Evolutionary conservation across 2,113 vertebrate genomes (phyloP), one percentile per base, ranked within the genome.

Genomic region (Patagioenas fasciata): DNA sequence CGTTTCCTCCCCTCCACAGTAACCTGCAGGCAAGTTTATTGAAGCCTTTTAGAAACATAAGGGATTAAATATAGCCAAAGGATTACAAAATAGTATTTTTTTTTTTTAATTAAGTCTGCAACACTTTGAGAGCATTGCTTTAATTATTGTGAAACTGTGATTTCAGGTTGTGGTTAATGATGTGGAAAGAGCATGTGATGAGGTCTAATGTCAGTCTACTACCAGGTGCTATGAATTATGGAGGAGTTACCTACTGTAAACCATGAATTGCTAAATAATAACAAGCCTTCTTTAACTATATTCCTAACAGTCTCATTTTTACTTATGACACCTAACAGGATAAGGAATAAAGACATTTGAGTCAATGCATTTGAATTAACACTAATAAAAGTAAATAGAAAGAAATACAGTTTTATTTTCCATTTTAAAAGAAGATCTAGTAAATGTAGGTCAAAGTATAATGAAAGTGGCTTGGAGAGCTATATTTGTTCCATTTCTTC

Each of bases 331-430:
- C 8, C 15, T 77, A 80, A 24, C 4, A 51, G 5, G 4, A 31
- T n/a, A 86, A 71, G 14, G 13, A 88, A 86, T 56, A 67, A 93
- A 80, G 2, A 3, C 13, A 70, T 6, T 77, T 20, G 78, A 56
- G 13, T 80, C 20, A 74, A 32, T 29, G 25, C 3, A 62, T 72
- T 80, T 82, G 16, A 69, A 65, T 56, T 77, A 75, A 72, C 3
- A 62, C 16, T 42, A 82, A 54, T 32, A 10, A 38, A 94, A 91
- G 21, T 75, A 56, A 89, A 87, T 65, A 2, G 71, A 91, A 93
- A 73, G 0, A 31, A 61, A 32, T 3, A 31, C 0, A 3, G 21
- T 4, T 11, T 34, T 2, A 56, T 42, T 23, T 9, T 6, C 20
- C 20, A 25, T 12, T 15, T 70, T 50, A 53, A 15, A 87, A 78